Percentiles rank a stretch among this genome's conserved stretches.
Evolutionary conservation across 2,797 vertebrate species (phyloP).

Genomic region (Kryptolebias ocellatus): DNA sequence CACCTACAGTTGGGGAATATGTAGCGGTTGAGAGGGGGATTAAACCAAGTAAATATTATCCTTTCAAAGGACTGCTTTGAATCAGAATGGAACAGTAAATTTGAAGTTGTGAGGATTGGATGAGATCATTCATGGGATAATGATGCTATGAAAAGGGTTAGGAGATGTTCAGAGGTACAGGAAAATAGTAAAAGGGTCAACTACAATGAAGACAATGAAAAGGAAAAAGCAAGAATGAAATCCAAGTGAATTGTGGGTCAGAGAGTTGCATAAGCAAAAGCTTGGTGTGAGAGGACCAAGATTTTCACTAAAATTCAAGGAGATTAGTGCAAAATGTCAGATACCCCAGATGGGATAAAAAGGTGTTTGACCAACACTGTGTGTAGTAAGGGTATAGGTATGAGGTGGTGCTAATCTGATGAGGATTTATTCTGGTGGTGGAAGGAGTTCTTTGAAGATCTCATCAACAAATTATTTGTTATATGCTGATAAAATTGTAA

Average conservation of each 20-base stretch:
- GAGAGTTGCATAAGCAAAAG: background rate
- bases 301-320: background rate
- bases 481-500: too few relatives aligned
- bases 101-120: conserved; percentile 40
- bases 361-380: too few relatives aligned
- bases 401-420: too few relatives aligned
- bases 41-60: conserved; percentile 75
- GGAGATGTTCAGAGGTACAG: conserved; percentile 15
- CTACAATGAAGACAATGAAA: background rate
- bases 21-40: conserved; percentile 62
- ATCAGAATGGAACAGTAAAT: conserved; percentile 46
- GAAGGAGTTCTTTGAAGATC: too few relatives aligned
- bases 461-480: too few relatives aligned
- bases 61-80: conserved; percentile 59
- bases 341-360: too few relatives aligned
- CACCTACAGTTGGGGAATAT: conserved; percentile 56
- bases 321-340: background rate
- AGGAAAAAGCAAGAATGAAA: background rate
- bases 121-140: conserved; percentile 65
- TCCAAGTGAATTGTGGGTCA: background rate
- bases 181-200: conserved; percentile 18
- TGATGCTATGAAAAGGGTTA: conserved; percentile 23
- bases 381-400: too few relatives aligned
- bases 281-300: background rate
- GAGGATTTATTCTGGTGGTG: too few relatives aligned